These are phyloP conservation scores for Dryococelus australis DNA, from an alignment of 2,888 invertebrate species.

Conservation along the genomic window DNA sequence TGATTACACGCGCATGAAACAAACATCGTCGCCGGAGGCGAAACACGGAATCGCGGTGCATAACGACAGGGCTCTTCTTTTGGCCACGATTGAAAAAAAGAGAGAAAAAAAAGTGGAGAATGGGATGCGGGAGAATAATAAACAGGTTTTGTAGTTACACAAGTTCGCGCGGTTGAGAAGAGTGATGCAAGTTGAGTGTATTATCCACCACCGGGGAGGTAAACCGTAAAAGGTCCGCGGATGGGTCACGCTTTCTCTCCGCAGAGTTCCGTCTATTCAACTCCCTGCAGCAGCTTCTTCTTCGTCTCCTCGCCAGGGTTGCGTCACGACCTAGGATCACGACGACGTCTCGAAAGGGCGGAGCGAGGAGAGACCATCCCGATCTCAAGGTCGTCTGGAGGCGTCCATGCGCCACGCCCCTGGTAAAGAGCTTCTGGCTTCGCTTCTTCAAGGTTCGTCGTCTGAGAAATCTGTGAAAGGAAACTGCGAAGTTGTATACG, in stretches of 20 bases:
- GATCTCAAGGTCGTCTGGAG: too few species aligned
- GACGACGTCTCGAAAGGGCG: too few species aligned
- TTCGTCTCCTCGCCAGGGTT: background rate
- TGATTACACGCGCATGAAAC: background rate
- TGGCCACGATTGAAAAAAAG: background rate
- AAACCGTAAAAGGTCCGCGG: constrained; percentile 1
- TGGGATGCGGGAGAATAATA: background rate
- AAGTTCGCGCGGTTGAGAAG: background rate
- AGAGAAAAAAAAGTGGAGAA: too few species aligned
- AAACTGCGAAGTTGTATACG: too few species aligned
- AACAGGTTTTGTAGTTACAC: background rate
- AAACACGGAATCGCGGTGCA: background rate
- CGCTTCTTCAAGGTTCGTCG: too few species aligned
- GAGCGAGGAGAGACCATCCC: too few species aligned
- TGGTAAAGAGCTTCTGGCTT: too few species aligned
- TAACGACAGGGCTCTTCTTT: background rate
- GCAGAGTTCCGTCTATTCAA: too few species aligned
- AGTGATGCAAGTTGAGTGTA: background rate
- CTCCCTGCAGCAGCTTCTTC: too few species aligned
- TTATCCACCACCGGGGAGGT: background rate
- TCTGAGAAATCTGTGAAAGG: too few species aligned
- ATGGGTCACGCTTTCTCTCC: background rate
- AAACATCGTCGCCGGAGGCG: background rate
- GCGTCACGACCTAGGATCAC: background rate
- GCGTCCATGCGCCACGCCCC: too few species aligned